Evolutionary conservation across 2,888 invertebrate species (phyloP).

Genomic region (Diabrotica balteata): DNA sequence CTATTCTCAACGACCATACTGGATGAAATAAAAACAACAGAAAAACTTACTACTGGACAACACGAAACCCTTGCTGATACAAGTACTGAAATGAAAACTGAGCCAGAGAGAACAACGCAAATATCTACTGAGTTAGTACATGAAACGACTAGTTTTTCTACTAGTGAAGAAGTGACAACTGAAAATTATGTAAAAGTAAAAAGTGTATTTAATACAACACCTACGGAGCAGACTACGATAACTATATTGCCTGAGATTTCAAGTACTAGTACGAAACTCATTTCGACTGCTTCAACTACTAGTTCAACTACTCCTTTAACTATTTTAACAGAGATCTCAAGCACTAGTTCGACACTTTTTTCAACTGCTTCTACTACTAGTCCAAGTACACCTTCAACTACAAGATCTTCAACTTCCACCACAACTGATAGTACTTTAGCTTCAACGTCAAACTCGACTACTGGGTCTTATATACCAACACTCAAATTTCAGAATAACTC

Average conservation of each 20-base stretch:
- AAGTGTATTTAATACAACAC: too few relatives aligned
- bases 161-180: constrained; percentile 8
- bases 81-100: constrained; percentile 27
- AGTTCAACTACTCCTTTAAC: too few relatives aligned
- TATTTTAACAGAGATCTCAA: too few relatives aligned
- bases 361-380: constrained; percentile 3
- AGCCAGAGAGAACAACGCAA: constrained; percentile 3
- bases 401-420: constrained; percentile 28
- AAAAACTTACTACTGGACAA: constrained; percentile 17
- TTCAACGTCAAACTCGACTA: constrained; percentile 47
- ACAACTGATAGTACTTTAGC: constrained; percentile 47
- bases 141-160: constrained; percentile 10
- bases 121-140: constrained; percentile 31
- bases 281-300: too few relatives aligned
- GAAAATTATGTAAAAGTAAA: neutral
- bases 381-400: neutral
- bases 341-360: too few relatives aligned
- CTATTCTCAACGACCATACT: constrained; percentile 11
- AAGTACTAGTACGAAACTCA: too few relatives aligned
- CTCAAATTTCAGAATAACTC: constrained; percentile 13
- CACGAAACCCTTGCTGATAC: constrained; percentile 10
- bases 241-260: too few relatives aligned
- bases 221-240: too few relatives aligned
- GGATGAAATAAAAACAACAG: constrained; percentile 13
- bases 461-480: neutral